Conservation (phyloP, 2,113 vertebrate species). For the Pagrus major region DNA sequence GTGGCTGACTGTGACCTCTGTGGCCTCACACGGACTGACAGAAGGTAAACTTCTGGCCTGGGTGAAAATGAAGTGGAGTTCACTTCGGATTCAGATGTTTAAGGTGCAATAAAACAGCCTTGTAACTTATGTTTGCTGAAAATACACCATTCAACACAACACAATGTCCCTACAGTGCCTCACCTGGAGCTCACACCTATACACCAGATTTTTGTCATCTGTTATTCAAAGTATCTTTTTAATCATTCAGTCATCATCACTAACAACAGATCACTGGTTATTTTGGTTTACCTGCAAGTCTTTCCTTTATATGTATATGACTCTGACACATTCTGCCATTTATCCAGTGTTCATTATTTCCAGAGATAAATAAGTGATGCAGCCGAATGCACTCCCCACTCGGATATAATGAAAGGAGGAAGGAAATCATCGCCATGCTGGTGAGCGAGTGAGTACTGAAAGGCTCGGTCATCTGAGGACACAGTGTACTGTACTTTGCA, state of each 20-base stretch:
- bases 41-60: constrained; percentile 44
- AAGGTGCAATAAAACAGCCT: background rate
- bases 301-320: background rate
- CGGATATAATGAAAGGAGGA: constrained; percentile 60
- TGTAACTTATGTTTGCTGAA: background rate
- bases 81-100: constrained; percentile 24
- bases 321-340: constrained; percentile 23
- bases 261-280: constrained; percentile 2
- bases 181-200: constrained; percentile 13
- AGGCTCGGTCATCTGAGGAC: constrained; percentile 66
- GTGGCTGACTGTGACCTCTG: constrained; percentile 63
- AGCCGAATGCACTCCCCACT: constrained; percentile 40
- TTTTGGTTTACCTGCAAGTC: background rate
- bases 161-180: background rate
- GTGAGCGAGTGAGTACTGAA: constrained; percentile 34
- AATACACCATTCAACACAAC: background rate
- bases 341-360: constrained; percentile 46
- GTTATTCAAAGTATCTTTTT: background rate
- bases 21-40: constrained; percentile 54
- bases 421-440: constrained; percentile 44
- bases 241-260: background rate
- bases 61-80: constrained; percentile 17
- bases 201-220: background rate
- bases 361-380: constrained; percentile 47
- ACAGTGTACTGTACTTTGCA: constrained; percentile 35